Base-by-base conservation (phyloP, 2,888 invertebrate genomes). In the Lithophane leautieri region DNA sequence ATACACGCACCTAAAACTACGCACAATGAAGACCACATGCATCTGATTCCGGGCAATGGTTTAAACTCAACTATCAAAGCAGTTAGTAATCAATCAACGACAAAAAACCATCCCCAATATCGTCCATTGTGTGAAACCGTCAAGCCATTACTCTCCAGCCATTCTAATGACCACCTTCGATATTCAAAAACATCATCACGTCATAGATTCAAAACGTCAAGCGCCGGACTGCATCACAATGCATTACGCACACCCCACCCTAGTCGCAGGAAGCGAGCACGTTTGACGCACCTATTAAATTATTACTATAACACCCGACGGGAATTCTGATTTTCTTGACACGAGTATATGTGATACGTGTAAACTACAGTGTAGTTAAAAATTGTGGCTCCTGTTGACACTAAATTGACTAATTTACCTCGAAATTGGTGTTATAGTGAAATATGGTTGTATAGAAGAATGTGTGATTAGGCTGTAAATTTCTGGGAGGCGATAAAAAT, bases 281-380 rank as follows among this genome's bases (percentile, higher is more conserved):
- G 81, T 79, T 81, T 76, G 82, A 88, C 87, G 88, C 79, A 87
- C 74, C 87, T 81, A 90, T 91, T 90, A 91, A 91, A 88, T 88
- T 88, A 90, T 90, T 86, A 89, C 86, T 85, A 79, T 73, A 69
- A 82, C 69, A 83, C 87, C 66, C 73, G 76, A 71, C 65, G 47
- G 77, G 86, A 88, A 88, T 84, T 75, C 76, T 76, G 82, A 85
- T 80, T 78, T 76, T 69, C 68, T 76, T 85, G 88, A 84, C 88
- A 78, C 79, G 82, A 80, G 82, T 78, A 70, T 74, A 84, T 84
- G 82, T 56, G 63, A 12, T 85, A 88, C 88, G 88, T 88, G 88
- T 88, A 85, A 89, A 89, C 78, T 82, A 79, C 82, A 47, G 70
- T 66, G 69, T 79, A 73, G 70, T 85, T 88, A 81, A 85, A 88